Evolutionary conservation across 35 echinoderm and acorn worm genomes (phyloP).

Genomic region (Ophioderma brevispina): DNA sequence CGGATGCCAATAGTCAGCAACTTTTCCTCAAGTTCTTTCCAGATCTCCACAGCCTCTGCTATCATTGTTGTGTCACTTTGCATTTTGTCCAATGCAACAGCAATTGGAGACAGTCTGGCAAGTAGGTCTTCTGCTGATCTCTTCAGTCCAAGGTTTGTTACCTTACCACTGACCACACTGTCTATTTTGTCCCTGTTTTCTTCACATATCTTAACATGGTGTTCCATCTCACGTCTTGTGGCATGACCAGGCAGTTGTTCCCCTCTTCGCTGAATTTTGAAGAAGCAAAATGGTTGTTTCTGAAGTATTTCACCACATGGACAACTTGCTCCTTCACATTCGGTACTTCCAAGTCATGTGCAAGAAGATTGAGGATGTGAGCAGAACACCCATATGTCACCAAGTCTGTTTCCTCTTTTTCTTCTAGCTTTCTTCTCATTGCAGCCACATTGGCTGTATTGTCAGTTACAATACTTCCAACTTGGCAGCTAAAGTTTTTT

Average conservation of each 20-base stretch:
- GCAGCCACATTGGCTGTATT: constrained; percentile 8
- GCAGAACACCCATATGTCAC: constrained; percentile 19
- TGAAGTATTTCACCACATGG: constrained; percentile 42
- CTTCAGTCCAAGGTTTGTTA: not conserved
- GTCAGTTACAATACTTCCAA: constrained; percentile 22
- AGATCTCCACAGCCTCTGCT: not conserved
- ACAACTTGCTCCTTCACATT: constrained; percentile 50
- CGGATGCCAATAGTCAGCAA: not conserved
- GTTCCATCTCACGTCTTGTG: constrained; percentile 48
- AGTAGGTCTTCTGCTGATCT: constrained; percentile 6
- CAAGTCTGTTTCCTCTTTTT: not conserved
- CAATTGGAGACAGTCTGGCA: not conserved
- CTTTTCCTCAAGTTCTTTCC: constrained; percentile 27
- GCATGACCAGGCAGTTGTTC: constrained; percentile 2
- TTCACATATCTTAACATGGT: not conserved
- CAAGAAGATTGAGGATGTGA: constrained; percentile 12
- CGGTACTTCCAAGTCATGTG: not conserved
- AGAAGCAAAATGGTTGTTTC: constrained; percentile 26
- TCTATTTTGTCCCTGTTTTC: no score
- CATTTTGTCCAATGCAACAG: constrained; percentile 24
- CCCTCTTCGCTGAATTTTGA: constrained; percentile 22
- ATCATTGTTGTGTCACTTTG: constrained; percentile 25
- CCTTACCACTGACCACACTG: no score
- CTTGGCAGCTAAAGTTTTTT: not conserved
- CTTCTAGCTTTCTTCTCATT: constrained; percentile 3